Percentiles rank a stretch among this genome's conserved stretches.
phyloP scores from a whole-genome alignment of 2,888 invertebrate genomes.

The Phytoseiulus persimilis region DNA sequence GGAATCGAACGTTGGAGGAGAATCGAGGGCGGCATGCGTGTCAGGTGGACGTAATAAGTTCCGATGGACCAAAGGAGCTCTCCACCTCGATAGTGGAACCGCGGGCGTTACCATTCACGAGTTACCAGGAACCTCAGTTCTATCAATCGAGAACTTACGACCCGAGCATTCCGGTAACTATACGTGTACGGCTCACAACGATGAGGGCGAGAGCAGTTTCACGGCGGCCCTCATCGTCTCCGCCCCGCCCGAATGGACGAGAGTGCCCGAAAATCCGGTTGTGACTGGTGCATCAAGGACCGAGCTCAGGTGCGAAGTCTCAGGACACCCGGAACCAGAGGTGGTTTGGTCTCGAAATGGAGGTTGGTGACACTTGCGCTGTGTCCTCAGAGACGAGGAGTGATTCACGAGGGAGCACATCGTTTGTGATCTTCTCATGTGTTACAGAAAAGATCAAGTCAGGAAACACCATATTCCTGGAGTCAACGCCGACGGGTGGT shows the following conservation, averaged over 20 bases:
- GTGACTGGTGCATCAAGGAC: not conserved
- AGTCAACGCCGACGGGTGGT: not conserved
- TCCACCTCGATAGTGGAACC: not conserved
- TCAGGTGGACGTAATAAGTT: too few species aligned
- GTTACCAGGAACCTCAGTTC: not conserved
- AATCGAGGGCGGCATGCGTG: not conserved
- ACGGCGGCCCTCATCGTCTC: not conserved
- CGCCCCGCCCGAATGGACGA: not conserved
- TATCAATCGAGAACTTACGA: not conserved
- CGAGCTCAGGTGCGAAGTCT: not conserved
- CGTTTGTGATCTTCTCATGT: not conserved
- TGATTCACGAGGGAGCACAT: too few species aligned
- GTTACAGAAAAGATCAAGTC: not conserved
- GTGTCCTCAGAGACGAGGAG: too few species aligned
- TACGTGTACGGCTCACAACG: not conserved
- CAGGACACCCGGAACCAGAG: not conserved
- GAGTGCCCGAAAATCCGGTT: not conserved
- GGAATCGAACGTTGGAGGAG: not conserved
- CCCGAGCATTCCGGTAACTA: constrained; percentile 21
- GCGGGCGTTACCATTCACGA: not conserved
- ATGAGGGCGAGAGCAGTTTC: not conserved
- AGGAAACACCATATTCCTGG: not conserved
- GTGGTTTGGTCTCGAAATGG: too few species aligned
- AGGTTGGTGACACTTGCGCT: too few species aligned
- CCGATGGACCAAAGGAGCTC: too few species aligned